Percentiles rank a stretch among this genome's conserved stretches.
Conservation (phyloP, 2,797 vertebrate genomes). For the Rhincodon typus region DNA sequence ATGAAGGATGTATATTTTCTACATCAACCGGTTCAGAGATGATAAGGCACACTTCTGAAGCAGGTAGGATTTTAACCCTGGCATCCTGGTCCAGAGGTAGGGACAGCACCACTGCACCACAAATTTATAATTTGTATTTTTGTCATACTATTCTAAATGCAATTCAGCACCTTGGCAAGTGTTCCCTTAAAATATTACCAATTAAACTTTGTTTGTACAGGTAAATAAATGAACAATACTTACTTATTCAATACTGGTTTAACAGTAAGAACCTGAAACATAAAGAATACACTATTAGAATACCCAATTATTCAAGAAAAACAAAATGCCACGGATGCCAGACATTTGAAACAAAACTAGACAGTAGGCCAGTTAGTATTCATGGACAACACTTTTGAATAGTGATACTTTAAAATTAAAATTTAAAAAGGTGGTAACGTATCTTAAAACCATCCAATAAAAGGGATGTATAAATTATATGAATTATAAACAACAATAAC, state of each 20-base stretch:
- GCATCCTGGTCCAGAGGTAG: too few relatives aligned
- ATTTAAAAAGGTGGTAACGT: background rate
- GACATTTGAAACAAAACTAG: background rate
- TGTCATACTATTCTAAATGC: background rate
- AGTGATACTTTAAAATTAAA: background rate
- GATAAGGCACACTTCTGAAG: too few relatives aligned
- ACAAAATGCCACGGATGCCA: background rate
- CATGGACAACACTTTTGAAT: background rate
- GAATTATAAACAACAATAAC: background rate
- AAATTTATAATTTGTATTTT: background rate
- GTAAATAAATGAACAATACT: slow-evolving; percentile 43
- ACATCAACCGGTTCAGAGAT: too few relatives aligned
- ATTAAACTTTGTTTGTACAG: background rate
- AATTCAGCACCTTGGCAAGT: background rate
- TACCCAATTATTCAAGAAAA: background rate
- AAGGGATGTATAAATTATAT: background rate
- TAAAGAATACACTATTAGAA: background rate
- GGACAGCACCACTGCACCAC: background rate
- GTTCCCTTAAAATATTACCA: background rate
- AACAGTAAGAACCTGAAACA: slow-evolving; percentile 61
- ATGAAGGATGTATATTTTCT: too few relatives aligned
- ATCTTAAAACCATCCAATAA: background rate
- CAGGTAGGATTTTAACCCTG: too few relatives aligned
- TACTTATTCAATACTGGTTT: slow-evolving; percentile 62
- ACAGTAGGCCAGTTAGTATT: background rate